Evolutionary conservation across 1,140 invertebrate genomes (phyloP).

Genomic region (Coenobita brevimanus): DNA sequence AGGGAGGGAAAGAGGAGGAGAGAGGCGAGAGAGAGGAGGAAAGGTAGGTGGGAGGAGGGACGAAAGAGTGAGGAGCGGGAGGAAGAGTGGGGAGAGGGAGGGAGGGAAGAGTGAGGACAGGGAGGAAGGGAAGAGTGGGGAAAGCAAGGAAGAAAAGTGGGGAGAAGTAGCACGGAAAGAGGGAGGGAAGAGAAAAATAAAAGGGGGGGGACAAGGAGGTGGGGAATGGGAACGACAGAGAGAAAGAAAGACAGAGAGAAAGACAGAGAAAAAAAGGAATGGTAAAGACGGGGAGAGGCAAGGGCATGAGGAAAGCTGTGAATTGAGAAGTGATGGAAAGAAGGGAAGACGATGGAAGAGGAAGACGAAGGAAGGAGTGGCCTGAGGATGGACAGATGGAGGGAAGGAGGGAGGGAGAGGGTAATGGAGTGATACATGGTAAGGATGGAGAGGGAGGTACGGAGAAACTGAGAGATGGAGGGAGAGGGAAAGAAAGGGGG

Average conservation of each 20-base stretch:
- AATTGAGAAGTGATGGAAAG: neutral
- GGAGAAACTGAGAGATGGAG: too few relatives aligned
- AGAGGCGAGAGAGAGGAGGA: neutral
- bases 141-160: too few relatives aligned
- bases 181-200: neutral
- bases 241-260: neutral
- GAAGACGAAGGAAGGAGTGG: neutral
- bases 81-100: neutral
- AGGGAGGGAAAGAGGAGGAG: neutral
- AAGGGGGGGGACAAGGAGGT: too few relatives aligned
- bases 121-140: neutral
- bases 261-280: neutral
- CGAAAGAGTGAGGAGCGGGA: neutral
- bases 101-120: neutral
- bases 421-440: neutral
- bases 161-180: neutral
- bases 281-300: neutral
- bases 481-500: too few relatives aligned
- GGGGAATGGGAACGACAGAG: neutral
- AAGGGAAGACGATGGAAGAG: neutral
- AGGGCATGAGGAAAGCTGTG: neutral
- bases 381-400: neutral
- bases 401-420: neutral
- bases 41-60: neutral
- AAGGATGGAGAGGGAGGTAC: too few relatives aligned